A percentile compares a stretch with the other conserved stretches of the same genome.
These are phyloP conservation scores for Lasioglossum marginatum DNA, from an alignment of 2,888 invertebrate genomes.

Conservation along the genomic window DNA sequence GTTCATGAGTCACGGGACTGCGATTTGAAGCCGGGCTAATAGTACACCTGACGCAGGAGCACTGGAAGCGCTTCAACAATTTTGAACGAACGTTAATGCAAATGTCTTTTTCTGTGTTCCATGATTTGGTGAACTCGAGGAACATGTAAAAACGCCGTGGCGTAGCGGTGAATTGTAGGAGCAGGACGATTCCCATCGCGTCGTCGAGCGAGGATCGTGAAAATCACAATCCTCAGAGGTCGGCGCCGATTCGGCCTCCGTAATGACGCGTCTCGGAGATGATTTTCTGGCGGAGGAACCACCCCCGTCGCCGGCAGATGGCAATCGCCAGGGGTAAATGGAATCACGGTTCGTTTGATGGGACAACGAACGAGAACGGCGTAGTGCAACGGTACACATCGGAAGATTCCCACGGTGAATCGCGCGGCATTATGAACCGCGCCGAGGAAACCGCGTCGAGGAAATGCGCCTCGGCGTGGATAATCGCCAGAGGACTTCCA, in stretches of 20 bases:
- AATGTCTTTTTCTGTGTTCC: background rate
- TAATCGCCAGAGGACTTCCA: slow-evolving; percentile 45
- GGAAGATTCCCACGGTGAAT: slow-evolving; percentile 75
- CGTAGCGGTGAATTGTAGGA: background rate
- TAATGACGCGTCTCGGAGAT: background rate
- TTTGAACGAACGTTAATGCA: background rate
- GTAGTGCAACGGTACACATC: slow-evolving; percentile 73
- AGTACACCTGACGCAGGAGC: background rate
- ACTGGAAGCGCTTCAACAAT: background rate
- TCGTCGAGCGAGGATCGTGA: background rate
- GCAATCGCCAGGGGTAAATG: slow-evolving; percentile 58
- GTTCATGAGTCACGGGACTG: background rate
- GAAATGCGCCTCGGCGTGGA: slow-evolving; percentile 56
- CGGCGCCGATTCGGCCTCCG: background rate
- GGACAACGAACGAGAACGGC: slow-evolving; percentile 60
- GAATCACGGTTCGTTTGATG: slow-evolving; percentile 67
- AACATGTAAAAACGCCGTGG: background rate
- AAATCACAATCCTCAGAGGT: background rate
- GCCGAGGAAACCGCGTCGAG: slow-evolving; percentile 54
- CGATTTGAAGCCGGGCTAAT: background rate
- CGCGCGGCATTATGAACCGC: slow-evolving; percentile 47
- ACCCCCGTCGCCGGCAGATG: slow-evolving; percentile 23
- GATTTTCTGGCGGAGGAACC: background rate
- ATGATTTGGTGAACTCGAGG: background rate
- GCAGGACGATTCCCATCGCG: background rate